Evolutionary conservation across 92 coral and sea anemone genomes (phyloP), one percentile per base, ranked within the genome.

Genomic region (Parazoanthus darwini): DNA sequence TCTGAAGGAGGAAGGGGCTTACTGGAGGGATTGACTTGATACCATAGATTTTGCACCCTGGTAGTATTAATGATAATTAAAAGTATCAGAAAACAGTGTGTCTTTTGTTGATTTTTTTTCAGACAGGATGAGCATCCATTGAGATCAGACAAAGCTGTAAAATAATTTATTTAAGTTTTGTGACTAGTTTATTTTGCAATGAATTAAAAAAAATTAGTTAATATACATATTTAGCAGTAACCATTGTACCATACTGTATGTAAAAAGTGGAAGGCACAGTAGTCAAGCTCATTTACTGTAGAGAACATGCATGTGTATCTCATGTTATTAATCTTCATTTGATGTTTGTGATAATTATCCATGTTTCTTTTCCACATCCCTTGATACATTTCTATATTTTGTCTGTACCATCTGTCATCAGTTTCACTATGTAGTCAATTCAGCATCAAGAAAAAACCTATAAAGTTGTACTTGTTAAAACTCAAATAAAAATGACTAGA

Each of bases 381-480:
- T 33, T 67, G 73, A 67, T 67, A 67, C 73, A 67, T 67, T 67
- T 67, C 73, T 67, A 67, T 15, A 67, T 67, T 67, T 67, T 67
- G 73, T 67, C 73, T 67, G 74, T 70, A 70, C 74, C 74, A 70
- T 38, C 74, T 70, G 74, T 37, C 74, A 70, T 70, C 74, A 25
- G 74, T 70, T 70, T 70, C 74, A 70, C 74, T 70, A 70, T 70
- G 74, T 70, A 37, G 74, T 70, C 38, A 70, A 70, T 70, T 18
- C 75, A 70, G 75, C 9, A 70, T 70, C 75, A 70, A 70, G 75
- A 70, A 70, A 70, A 70, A 26, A 70, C 75, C 75, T 70, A 25
- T 70, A 70, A 70, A 70, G 75, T 70, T 70, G 75, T 70, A 70
- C 75, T 70, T 70, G 75, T 70, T 70, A 70, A 70, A 70, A 70